Conservation (phyloP, 2,113 vertebrate species). For the Carollia perspicillata region DNA sequence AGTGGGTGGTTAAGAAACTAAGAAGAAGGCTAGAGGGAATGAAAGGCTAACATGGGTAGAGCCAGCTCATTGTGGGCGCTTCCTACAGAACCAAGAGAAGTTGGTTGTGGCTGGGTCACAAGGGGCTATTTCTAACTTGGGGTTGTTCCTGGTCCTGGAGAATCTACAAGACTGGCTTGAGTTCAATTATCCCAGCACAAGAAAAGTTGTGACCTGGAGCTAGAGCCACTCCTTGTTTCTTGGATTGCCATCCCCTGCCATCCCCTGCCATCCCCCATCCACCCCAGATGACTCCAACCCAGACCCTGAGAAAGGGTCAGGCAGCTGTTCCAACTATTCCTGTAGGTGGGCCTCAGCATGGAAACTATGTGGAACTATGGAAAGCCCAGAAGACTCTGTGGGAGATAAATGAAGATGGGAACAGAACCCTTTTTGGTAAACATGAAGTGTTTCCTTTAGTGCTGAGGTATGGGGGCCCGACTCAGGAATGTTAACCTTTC, state of each 20-base stretch:
- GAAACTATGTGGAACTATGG: slow-evolving; percentile 78
- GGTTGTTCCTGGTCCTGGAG: neutral
- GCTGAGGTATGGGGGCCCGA: slow-evolving; percentile 20
- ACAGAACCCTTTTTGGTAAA: slow-evolving; percentile 76
- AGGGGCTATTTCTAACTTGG: slow-evolving; percentile 2
- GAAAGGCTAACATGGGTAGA: neutral
- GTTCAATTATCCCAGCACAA: neutral
- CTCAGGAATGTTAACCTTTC: slow-evolving; percentile 73
- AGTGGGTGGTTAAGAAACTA: neutral
- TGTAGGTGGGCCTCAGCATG: slow-evolving; percentile 83
- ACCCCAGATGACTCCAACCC: neutral
- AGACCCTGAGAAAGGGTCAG: slow-evolving; percentile 56
- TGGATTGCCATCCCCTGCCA: neutral
- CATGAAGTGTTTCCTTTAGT: slow-evolving; percentile 69
- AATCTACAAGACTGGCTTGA: slow-evolving; percentile 22
- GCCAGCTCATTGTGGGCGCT: neutral
- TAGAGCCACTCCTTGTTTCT: neutral
- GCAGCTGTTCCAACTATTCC: slow-evolving; percentile 78
- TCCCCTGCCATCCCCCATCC: neutral
- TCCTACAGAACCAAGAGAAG: neutral
- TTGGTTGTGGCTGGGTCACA: slow-evolving; percentile 6
- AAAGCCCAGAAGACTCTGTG: slow-evolving; percentile 69
- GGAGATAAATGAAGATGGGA: slow-evolving; percentile 72
- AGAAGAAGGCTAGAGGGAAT: neutral
- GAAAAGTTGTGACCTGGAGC: neutral